phyloP scores from a whole-genome alignment of 2,113 vertebrate species.

The Microcebus griseorufus region DNA sequence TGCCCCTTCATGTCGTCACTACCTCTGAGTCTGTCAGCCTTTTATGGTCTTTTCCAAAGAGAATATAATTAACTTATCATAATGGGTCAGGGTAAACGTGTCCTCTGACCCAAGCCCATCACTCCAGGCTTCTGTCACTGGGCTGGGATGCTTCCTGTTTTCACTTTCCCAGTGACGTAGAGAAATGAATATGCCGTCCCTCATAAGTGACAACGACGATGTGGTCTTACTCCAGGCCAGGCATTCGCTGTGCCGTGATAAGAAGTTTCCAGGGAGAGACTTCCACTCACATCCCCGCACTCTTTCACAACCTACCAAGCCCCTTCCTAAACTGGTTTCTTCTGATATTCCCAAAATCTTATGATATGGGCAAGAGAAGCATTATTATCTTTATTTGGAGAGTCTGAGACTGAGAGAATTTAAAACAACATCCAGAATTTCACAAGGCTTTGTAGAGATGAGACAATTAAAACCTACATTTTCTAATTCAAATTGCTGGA shows the following conservation, averaged over 20 bases:
- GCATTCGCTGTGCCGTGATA: neutral
- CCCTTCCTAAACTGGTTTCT: neutral
- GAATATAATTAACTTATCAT: conserved; percentile 16
- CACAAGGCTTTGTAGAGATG: neutral
- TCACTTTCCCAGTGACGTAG: conserved; percentile 36
- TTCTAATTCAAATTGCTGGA: neutral
- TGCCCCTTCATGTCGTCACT: neutral
- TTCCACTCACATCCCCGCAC: neutral
- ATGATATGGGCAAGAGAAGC: neutral
- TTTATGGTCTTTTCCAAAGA: conserved; percentile 45
- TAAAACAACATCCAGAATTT: conserved; percentile 19
- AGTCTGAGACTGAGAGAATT: neutral
- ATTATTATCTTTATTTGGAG: neutral
- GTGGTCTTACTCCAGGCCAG: neutral
- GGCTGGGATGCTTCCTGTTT: conserved; percentile 30
- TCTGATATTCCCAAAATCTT: neutral
- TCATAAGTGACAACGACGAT: neutral
- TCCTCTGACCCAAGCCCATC: neutral
- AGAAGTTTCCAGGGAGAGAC: neutral
- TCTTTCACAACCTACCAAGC: neutral
- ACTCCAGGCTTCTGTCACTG: neutral
- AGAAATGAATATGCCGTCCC: conserved; percentile 11
- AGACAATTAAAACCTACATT: neutral
- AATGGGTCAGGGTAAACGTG: neutral
- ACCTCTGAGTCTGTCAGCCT: neutral